Conservation (phyloP, 2,888 invertebrate genomes). For the Cantharis rufa region DNA sequence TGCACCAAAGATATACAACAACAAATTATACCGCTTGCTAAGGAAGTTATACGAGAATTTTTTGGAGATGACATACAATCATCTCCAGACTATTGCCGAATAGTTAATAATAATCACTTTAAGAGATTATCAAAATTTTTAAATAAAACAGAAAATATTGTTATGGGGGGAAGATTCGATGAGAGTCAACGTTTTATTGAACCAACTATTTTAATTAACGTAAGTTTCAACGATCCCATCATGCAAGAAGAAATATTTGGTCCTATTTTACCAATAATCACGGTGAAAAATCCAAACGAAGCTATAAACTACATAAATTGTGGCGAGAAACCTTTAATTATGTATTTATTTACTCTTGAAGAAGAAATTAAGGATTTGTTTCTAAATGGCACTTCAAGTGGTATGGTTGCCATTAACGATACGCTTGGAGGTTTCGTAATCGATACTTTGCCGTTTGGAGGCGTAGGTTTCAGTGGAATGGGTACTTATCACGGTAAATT, state of each 20-base stretch:
- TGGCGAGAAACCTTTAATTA: conserved; percentile 86
- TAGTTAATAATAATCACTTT: conserved; percentile 85
- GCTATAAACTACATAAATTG: conserved; percentile 89
- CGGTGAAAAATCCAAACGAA: conserved; percentile 80
- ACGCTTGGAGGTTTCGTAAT: conserved; percentile 83
- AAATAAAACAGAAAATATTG: conserved; percentile 72
- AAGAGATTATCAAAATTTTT: conserved; percentile 70
- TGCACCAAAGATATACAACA: conserved; percentile 79
- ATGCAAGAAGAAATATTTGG: conserved; percentile 98
- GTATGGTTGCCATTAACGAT: conserved; percentile 85
- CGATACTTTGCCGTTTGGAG: conserved; percentile 94
- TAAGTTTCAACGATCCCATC: conserved; percentile 73
- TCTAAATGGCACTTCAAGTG: conserved; percentile 74
- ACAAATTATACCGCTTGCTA: conserved; percentile 55
- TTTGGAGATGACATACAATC: conserved; percentile 81
- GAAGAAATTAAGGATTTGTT: conserved; percentile 64
- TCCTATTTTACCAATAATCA: conserved; percentile 90
- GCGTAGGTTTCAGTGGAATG: conserved; percentile 93
- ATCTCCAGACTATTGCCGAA: conserved; percentile 78
- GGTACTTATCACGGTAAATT: conserved; percentile 91
- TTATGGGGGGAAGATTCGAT: conserved; percentile 79
- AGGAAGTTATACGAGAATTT: conserved; percentile 75
- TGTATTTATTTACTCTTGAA: conserved; percentile 83
- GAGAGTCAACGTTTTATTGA: conserved; percentile 77
- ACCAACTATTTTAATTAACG: conserved; percentile 82